Evolutionary conservation across 1,140 invertebrate genomes (phyloP), one percentile per base, ranked within the genome.

Genomic region (Heliconius eleuchia): DNA sequence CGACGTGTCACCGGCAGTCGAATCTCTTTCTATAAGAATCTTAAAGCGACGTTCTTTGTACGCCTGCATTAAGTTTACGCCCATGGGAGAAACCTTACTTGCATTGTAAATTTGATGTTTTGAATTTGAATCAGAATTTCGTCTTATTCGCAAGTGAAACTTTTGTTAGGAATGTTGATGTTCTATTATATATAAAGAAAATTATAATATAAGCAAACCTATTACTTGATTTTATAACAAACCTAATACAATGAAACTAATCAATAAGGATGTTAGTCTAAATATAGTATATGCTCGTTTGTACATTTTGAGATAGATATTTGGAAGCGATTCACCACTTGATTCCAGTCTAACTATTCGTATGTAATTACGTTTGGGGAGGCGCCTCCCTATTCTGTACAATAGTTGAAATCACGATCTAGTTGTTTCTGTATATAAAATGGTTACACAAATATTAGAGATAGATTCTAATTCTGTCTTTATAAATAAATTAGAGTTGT

Each of bases 351-450:
- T 72, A 39, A 39, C 71, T 39, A 72, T 72, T 72, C 71, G 37
- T 72, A 30, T 72, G 71, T 72, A 72, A 72, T 72, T 72, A 72
- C 71, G 71, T 72, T 42, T 72, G 71, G 37, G 71, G 34, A n/a
- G 71, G 34, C 6, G 71, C 71, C 37, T 72, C 71, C 71, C 34
- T 72, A 72, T 19, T 42, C 37, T 23, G 34, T 72, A 72, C 37
- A 72, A 72, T 72, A 42, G 18, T 42, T 37, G 5, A 42, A 72
- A 72, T 72, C 60, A 66, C 60, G 7, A 23, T 27, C 60, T 66
- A 66, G 11, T 30, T 27, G 60, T 66, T 66, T 66, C 23, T 66
- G 27, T 66, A 30, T 66, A 66, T 66, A 30, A 16, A 23, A 30
- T 66, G 60, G 13, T 30, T 66, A 66, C 23, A 27, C 23, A 66